phyloP scores from a whole-genome alignment of 2,797 vertebrate species.

The Fundulus diaphanus region DNA sequence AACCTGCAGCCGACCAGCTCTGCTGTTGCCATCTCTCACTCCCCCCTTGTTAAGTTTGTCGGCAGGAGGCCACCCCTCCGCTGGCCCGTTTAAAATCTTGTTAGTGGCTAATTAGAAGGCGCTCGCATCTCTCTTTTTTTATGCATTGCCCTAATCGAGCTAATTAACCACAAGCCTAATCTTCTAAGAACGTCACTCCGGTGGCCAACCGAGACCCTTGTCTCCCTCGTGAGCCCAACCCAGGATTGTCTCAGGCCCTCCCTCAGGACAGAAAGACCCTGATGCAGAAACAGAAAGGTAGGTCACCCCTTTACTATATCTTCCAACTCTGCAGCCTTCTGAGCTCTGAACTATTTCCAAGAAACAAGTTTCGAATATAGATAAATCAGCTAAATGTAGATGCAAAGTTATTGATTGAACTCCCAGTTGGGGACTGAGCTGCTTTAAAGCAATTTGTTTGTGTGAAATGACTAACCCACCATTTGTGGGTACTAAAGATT shows the following conservation, averaged over 20 bases:
- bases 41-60: conserved; percentile 66
- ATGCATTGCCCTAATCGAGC: conserved; percentile 78
- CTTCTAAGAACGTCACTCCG: conserved; percentile 77
- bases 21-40: conserved; percentile 50
- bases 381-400: conserved; percentile 65
- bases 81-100: conserved; percentile 83
- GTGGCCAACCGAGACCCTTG: conserved; percentile 70
- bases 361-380: conserved; percentile 56
- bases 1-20: conserved; percentile 56
- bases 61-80: conserved; percentile 76
- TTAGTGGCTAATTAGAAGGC: conserved; percentile 84
- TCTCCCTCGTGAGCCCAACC: conserved; percentile 63
- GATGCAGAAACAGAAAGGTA: conserved; percentile 66
- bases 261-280: conserved; percentile 69
- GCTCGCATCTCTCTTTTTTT: conserved; percentile 77
- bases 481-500: conserved; percentile 36
- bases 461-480: conserved; percentile 45
- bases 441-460: conserved; percentile 59
- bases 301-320: conserved; percentile 59
- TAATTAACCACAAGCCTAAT: conserved; percentile 81
- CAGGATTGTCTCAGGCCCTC: conserved; percentile 71
- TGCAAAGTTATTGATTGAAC: conserved; percentile 54
- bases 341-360: conserved; percentile 55
- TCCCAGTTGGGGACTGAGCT: conserved; percentile 29
- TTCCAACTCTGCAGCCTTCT: conserved; percentile 44